Base-by-base conservation (phyloP, 2,113 vertebrate genomes). In the Spilogale gracilis region DNA sequence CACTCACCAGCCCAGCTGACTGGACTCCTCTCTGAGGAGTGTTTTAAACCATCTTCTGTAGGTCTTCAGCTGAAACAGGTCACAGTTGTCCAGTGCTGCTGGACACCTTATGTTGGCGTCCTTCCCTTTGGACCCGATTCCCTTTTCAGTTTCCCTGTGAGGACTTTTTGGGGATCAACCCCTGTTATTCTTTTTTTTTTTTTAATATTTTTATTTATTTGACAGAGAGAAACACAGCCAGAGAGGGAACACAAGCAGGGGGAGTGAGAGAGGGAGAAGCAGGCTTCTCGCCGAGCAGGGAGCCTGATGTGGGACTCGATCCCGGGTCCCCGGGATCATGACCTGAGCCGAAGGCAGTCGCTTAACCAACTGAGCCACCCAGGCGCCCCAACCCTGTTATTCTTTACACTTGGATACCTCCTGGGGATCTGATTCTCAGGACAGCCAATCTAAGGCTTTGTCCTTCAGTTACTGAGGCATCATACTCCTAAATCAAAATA, bases 71-170 rank as follows among this genome's bases (percentile, higher is more conserved):
- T 13, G 58, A 84, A 67, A 45, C 21, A 63, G 81, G 43, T 79
- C 25, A 14, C 21, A 43, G 38, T 14, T 60, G 18, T 61, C 78
- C 60, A 43, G 9, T 30, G 48, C 45, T 54, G 1, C 38, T 38
- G 38, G 38, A 38, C 2, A 3, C 2, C 8, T 9, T 30, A 7
- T 6, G 0, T 9, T 38, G 5, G 25, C 81, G 14, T 43, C 13
- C 9, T 73, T 8, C 32, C 54, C 20, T 38, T 48, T 6, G 9
- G 38, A 38, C 54, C 30, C 30, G 14, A n/a, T 54, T 54, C 45
- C 23, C 25, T 30, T 91, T 65, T 30, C 50, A 14, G 9, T 0
- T 65, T 82, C 20, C 3, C 32, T 56, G 3, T 14, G 11, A 13
- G 71, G 56, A 30, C 23, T 18, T 73, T 38, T 50, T 3, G 32